Base-by-base conservation (phyloP, 2,888 invertebrate genomes). In the Hypselothyrea guttata region DNA sequence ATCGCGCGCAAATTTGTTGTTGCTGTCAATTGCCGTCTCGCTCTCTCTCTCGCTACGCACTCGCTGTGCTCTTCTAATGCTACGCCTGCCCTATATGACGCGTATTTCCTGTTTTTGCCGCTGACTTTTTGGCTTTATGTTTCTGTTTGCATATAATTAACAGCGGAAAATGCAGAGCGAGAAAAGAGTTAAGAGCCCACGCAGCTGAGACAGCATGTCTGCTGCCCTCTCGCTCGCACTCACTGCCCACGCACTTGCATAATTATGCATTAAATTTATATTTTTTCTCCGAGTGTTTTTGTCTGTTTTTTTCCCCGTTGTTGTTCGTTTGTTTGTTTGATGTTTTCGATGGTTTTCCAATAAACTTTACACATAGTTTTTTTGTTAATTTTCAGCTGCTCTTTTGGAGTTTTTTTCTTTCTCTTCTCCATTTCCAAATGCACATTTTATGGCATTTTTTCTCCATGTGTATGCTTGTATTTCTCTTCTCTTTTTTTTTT, bases 71-170 rank as follows among this genome's bases (percentile, higher is more conserved):
- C 3, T 22, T 22, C 22, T 22, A 22, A 22, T 22, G 22, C 22
- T 22, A 22, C 22, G 42, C 33, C 33, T 38, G 46, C 65, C 40
- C 63, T 71, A 64, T 70, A 75, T 78, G 67, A 64, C 58, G 70
- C 70, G 75, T 78, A 78, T 71, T 73, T 73, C 73, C 74, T 73
- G 74, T 73, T 22, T 22, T 22, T 22, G 22, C 22, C 5, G 22
- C 22, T 61, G 35, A 11, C 51, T 40, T 52, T 77, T 66, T 78
- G 71, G 66, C 74, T 71, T 77, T 52, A 62, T 44, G 42, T 48
- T 45, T 73, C 52, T 79, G 82, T 78, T 78, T 78, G 78, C 82
- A 78, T 78, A 78, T 71, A 72, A 78, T 82, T 78, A 82, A 77
- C 78, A 72, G n/a, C 67, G 67, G 54, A 77, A 71, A 81, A 69